phyloP scores from a whole-genome alignment of 2,888 invertebrate species.

The Chrysolina americana region DNA sequence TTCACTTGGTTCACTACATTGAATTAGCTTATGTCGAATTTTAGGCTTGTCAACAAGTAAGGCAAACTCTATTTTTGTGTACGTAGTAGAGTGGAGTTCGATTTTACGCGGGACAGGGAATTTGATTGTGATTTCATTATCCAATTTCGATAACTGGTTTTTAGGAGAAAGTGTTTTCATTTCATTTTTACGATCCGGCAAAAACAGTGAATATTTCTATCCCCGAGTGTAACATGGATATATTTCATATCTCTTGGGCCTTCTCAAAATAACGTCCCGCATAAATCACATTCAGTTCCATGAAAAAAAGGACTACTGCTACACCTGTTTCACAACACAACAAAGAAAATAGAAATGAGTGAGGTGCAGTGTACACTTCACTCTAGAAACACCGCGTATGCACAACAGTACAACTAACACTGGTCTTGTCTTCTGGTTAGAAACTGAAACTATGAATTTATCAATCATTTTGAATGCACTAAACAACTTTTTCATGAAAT shows the following conservation, averaged over 20 bases:
- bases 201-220: constrained; percentile 12
- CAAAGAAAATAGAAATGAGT: not conserved
- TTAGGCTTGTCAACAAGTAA: not conserved
- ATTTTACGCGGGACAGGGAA: not conserved
- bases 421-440: too few relatives aligned
- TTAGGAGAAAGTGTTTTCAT: constrained; percentile 23
- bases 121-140: constrained; percentile 11
- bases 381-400: too few relatives aligned
- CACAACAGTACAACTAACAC: too few relatives aligned
- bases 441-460: too few relatives aligned
- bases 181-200: not conserved
- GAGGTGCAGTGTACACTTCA: too few relatives aligned
- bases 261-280: constrained; percentile 7
- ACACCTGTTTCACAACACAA: not conserved
- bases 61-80: not conserved
- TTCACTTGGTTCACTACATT: not conserved
- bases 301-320: not conserved
- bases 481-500: not conserved
- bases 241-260: constrained; percentile 17
- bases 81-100: not conserved
- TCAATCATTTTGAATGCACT: too few relatives aligned
- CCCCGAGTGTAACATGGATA: constrained; percentile 9
- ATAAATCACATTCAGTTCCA: constrained; percentile 6
- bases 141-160: constrained; percentile 13
- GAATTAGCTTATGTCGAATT: not conserved